Percentiles rank a stretch among this genome's conserved stretches.
Evolutionary conservation across 2,888 invertebrate species (phyloP).

Genomic region (Synanthedon vespiformis): DNA sequence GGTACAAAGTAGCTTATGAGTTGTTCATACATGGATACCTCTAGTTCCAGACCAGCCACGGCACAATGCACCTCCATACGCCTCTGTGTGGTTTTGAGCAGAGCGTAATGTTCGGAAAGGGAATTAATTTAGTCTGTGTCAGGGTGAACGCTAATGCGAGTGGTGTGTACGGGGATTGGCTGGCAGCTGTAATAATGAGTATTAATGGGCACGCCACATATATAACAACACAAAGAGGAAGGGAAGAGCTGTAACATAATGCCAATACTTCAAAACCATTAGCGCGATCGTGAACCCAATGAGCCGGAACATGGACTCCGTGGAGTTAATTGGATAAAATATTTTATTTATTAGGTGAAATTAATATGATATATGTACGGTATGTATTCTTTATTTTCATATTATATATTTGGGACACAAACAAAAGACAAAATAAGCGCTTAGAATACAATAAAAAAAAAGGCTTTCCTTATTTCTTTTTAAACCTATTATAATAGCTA

Average conservation of each 20-base stretch:
- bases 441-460: too few species aligned
- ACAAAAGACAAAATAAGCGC: too few species aligned
- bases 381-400: too few species aligned
- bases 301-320: background rate
- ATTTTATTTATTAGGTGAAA: too few species aligned
- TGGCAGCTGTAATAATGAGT: conserved; percentile 14
- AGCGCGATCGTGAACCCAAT: conserved; percentile 15
- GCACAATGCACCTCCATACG: conserved; percentile 7
- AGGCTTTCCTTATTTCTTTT: too few species aligned
- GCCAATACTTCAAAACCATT: conserved; percentile 51
- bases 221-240: conserved; percentile 30
- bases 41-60: conserved; percentile 15
- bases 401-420: too few species aligned
- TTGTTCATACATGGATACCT: conserved; percentile 14
- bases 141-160: conserved; percentile 13
- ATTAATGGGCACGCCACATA: conserved; percentile 43
- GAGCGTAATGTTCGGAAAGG: background rate
- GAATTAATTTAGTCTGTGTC: conserved; percentile 9
- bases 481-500: too few species aligned
- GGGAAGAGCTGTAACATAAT: conserved; percentile 28
- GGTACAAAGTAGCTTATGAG: conserved; percentile 10
- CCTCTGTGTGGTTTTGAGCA: background rate
- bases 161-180: conserved; percentile 8
- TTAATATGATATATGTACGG: too few species aligned
- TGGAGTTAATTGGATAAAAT: background rate